Evolutionary conservation across 2,113 vertebrate genomes (phyloP), one percentile per base, ranked within the genome.

Genomic region (Anoplopoma fimbria): DNA sequence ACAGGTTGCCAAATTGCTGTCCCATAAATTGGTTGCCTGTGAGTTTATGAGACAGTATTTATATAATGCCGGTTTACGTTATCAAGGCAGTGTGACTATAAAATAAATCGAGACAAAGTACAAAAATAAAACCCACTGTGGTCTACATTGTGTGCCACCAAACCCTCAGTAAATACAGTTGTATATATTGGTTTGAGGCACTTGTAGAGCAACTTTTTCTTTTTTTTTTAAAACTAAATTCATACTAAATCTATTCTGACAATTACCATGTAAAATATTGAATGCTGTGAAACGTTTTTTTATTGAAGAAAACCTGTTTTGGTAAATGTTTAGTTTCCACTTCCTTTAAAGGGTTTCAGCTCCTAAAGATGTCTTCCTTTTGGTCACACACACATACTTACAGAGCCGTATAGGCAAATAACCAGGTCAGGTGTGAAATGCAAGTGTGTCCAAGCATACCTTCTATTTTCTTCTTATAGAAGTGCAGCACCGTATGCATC

Each of bases 31-130:
- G 6, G 17, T 25, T 27, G 13, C 31, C 40, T 70, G n/a, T 69
- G 47, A 53, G 47, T 29, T 68, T n/a, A 21, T 68, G 31, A 21
- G 58, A 57, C 33, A 42, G 45, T 75, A 60, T 82, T 53, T 77
- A 77, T 67, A 42, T 62, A 62, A 19, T 27, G 21, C 45, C 61
- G 5, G 27, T 57, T 82, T 68, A 47, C 70, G 40, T 61, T 33
- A 68, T 27, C 27, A 6, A 10, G 33, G 12, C 68, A 64, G n/a
- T 0, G 49, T 49, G 58, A 61, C 12, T 14, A 23, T 72, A 17
- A 40, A 64, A 10, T 68, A 15, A 73, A 36, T 13, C 19, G 7
- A 23, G 45, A 17, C 15, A 1, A 8, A n/a, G 13, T 49, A 58
- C 10, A 53, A 34, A 55, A 61, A 21, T 21, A 34, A 23, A 10